These are phyloP conservation scores for Poecile montanus DNA, from an alignment of 2,797 vertebrate genomes.

Conservation along the genomic window DNA sequence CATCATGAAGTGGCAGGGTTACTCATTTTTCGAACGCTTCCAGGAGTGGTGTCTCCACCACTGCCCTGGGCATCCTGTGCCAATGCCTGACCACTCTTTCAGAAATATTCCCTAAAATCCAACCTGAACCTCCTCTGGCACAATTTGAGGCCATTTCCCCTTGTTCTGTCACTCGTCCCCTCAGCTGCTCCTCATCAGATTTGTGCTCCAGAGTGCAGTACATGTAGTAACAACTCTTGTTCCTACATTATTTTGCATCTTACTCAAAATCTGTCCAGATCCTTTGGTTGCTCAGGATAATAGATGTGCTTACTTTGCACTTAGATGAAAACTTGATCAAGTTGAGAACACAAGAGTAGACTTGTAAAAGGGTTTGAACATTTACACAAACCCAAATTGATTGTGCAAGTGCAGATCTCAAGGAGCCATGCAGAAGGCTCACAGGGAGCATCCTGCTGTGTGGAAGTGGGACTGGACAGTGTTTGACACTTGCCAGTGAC, in stretches of 20 bases:
- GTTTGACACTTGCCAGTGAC: neutral
- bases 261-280: neutral
- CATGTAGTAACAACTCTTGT: neutral
- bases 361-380: neutral
- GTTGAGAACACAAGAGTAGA: neutral
- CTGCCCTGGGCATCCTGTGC: neutral
- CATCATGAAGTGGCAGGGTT: accelerated
- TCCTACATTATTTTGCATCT: neutral
- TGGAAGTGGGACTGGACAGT: neutral
- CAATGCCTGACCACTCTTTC: neutral
- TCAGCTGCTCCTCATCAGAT: neutral
- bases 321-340: neutral
- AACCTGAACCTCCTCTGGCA: neutral
- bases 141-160: neutral
- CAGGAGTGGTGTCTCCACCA: accelerated
- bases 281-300: neutral
- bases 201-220: neutral
- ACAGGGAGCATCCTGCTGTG: neutral
- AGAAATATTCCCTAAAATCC: neutral
- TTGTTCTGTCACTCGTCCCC: neutral
- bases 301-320: neutral
- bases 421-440: neutral
- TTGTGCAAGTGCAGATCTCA: neutral
- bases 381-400: neutral
- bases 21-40: neutral